Evolutionary conservation across 1,140 invertebrate genomes (phyloP), one percentile per base, ranked within the genome.

Genomic region (Trichonephila inaurata): DNA sequence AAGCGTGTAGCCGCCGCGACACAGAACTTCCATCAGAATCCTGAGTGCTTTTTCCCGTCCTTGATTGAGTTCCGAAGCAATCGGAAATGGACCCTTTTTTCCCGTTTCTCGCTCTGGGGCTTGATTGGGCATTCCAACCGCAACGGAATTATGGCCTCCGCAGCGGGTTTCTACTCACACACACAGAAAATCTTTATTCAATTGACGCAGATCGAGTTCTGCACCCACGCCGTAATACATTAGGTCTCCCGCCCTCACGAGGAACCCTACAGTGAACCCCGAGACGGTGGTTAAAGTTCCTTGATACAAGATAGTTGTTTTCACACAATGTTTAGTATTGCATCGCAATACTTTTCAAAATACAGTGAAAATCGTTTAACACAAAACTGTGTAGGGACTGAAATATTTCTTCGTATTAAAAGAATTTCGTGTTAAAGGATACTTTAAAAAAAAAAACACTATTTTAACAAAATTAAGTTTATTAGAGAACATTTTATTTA

Each of bases 11-110:
- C 33, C 58, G 51, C 44, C 33, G 58, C 86, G 60, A 93, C 86
- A 81, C 92, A 4, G 85, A 88, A 88, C 58, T 93, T 89, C 86
- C 92, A 88, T 93, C 92, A 93, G 72, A 72, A 89, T 87, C 91
- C 33, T 66, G 61, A 92, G 85, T 66, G 90, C 90, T 85, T 92
- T 92, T 92, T 72, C 72, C 44, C 77, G 82, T 81, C 85, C 62
- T 85, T 93, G 85, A 93, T 93, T 93, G 92, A 66, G 86, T 93
- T 72, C 72, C 10, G 69, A 64, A 44, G 86, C 86, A 88, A 89
- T 93, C 92, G 69, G 69, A 93, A 93, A 87, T 92, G 82, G 91
- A 8, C 82, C 40, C 40, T 61, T 24, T 60, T 87, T 87, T 61
- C 58, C 62, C 18, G 24, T n/a, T 87, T 24, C 28, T 62, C 28